Percentiles rank a stretch among this genome's conserved stretches.
phyloP scores from a whole-genome alignment of 2,113 vertebrate species.

The Peucedramus taeniatus region DNA sequence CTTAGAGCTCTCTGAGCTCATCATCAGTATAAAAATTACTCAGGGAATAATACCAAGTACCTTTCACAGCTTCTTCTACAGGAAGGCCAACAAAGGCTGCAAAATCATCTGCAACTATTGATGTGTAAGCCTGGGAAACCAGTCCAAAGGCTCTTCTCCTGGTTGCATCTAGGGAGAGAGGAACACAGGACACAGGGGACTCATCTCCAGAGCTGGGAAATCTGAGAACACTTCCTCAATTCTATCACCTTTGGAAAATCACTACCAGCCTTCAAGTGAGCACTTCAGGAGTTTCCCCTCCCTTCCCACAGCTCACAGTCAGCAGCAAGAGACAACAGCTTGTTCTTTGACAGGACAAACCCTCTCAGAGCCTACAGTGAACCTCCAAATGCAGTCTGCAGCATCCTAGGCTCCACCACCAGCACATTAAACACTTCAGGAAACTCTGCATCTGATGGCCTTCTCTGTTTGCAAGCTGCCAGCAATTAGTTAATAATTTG shows the following conservation, averaged over 20 bases:
- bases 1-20: background rate
- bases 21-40: too few relatives aligned
- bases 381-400: background rate
- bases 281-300: background rate
- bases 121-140: constrained; percentile 95
- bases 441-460: background rate
- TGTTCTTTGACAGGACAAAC: background rate
- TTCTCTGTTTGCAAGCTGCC: background rate
- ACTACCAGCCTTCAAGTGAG: background rate
- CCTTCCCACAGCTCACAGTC: background rate
- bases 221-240: background rate
- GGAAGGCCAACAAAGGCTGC: constrained; percentile 94
- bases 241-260: background rate
- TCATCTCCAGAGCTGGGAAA: background rate
- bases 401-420: background rate
- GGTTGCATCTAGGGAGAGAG: constrained; percentile 78
- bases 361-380: background rate
- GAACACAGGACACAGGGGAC: background rate
- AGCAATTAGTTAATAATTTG: background rate
- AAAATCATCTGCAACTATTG: constrained; percentile 90
- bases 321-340: background rate
- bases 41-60: constrained; percentile 54
- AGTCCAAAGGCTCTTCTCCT: constrained; percentile 86
- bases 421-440: background rate
- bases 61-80: constrained; percentile 95